Conservation (phyloP, 2,113 vertebrate species). For the Hyperopisus bebe region DNA sequence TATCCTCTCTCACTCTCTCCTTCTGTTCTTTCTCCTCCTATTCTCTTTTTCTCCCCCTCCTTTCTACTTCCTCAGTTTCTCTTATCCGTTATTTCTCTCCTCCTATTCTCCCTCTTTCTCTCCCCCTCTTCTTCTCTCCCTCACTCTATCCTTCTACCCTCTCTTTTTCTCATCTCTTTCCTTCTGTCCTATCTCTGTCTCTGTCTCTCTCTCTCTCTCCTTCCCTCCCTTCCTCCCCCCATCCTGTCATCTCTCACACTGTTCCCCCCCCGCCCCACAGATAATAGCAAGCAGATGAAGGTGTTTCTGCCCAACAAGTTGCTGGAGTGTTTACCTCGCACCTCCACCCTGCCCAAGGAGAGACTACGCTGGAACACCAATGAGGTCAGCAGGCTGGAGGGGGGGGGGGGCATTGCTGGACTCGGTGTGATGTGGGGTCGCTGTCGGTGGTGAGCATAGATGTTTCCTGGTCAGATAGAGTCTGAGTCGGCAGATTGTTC, state of each 20-base stretch:
- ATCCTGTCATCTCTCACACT: no score
- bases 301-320: slow-evolving; percentile 83
- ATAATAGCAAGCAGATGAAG: slow-evolving; percentile 72
- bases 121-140: neutral
- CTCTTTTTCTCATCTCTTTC: neutral
- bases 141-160: neutral
- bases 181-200: neutral
- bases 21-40: neutral
- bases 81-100: neutral
- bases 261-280: slow-evolving; percentile 30
- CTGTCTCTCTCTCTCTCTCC: neutral
- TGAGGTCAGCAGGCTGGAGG: slow-evolving; percentile 56
- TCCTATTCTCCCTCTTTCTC: neutral
- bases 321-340: slow-evolving; percentile 75
- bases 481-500: neutral
- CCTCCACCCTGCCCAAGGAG: slow-evolving; percentile 68
- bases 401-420: neutral
- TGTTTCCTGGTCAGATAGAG: neutral
- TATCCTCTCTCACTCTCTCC: no score
- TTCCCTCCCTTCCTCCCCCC: neutral
- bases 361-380: slow-evolving; percentile 84
- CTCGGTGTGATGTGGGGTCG: neutral
- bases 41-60: neutral
- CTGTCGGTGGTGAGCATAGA: neutral
- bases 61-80: neutral